Conservation (phyloP, 2,888 invertebrate species). For the Entomobrya multifasciata region DNA sequence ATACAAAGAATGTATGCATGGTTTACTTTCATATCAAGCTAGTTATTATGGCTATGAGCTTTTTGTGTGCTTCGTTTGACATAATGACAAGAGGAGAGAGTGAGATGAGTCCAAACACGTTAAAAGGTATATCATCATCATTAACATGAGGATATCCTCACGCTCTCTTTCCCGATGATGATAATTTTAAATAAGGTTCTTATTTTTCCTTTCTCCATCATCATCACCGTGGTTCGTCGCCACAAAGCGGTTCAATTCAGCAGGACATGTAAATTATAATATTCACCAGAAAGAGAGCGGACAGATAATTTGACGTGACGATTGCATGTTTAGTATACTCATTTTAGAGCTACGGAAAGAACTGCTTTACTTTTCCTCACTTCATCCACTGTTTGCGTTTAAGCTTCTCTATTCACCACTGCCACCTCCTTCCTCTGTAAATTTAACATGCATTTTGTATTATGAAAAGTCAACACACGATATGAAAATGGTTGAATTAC, state of each 20-base stretch:
- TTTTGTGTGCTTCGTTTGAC: conserved; percentile 1
- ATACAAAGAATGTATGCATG: not conserved
- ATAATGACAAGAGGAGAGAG: conserved; percentile 3
- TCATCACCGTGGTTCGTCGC: not conserved
- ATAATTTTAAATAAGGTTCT: conserved; percentile 33
- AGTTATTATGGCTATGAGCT: not conserved
- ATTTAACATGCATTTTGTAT: not conserved
- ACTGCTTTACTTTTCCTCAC: too few species aligned
- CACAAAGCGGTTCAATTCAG: not conserved
- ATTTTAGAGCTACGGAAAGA: too few species aligned
- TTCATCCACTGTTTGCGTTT: not conserved
- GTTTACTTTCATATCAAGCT: not conserved
- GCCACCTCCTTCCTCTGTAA: not conserved
- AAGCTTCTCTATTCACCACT: not conserved
- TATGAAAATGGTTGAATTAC: not conserved
- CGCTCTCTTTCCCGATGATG: too few species aligned
- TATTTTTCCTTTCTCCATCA: not conserved
- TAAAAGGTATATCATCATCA: conserved; percentile 1
- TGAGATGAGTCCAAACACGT: not conserved
- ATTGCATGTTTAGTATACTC: not conserved
- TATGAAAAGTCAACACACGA: not conserved
- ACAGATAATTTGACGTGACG: conserved; percentile 23
- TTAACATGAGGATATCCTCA: not conserved
- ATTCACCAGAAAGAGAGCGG: not conserved
- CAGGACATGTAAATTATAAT: conserved; percentile 1